Evolutionary conservation across 2,888 invertebrate species (phyloP).

Genomic region (Tillus elongatus): DNA sequence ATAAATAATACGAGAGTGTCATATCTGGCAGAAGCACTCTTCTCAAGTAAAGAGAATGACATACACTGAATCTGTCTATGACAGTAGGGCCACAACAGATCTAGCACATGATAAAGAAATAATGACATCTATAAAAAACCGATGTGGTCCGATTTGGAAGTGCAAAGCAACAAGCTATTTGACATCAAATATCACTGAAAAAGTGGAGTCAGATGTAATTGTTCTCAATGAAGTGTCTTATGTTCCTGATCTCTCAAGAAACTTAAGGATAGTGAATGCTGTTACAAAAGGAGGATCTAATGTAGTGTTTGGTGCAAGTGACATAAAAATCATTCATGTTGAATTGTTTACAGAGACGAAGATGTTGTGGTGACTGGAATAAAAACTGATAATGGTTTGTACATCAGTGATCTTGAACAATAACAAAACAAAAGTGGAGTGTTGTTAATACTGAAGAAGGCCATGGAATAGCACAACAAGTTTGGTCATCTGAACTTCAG

Average conservation of each 20-base stretch:
- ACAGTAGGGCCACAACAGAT: constrained; percentile 4
- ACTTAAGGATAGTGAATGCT: neutral
- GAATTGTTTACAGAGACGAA: neutral
- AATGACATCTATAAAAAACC: neutral
- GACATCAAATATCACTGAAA: constrained; percentile 2
- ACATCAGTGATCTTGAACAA: neutral
- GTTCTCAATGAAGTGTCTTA: constrained; percentile 4
- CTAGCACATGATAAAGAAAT: constrained; percentile 3
- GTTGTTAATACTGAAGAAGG: neutral
- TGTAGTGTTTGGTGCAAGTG: constrained; percentile 1
- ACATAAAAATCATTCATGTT: neutral
- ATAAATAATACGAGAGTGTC: neutral
- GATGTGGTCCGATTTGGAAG: too few relatives aligned
- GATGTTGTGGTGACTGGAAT: constrained; percentile 1
- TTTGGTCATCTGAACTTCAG: neutral
- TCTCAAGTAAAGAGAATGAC: neutral
- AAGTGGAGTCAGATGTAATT: constrained; percentile 1
- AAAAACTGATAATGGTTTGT: constrained; percentile 2
- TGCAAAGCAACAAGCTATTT: too few relatives aligned
- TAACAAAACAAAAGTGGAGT: neutral
- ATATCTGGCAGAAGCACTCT: neutral
- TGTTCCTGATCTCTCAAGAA: constrained; percentile 1
- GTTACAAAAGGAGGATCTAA: constrained; percentile 1
- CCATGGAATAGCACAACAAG: neutral
- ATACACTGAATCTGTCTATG: constrained; percentile 5